Conservation (phyloP, 35 echinoderm and acorn worm genomes). For the Heliocidaris erythrogramma region DNA sequence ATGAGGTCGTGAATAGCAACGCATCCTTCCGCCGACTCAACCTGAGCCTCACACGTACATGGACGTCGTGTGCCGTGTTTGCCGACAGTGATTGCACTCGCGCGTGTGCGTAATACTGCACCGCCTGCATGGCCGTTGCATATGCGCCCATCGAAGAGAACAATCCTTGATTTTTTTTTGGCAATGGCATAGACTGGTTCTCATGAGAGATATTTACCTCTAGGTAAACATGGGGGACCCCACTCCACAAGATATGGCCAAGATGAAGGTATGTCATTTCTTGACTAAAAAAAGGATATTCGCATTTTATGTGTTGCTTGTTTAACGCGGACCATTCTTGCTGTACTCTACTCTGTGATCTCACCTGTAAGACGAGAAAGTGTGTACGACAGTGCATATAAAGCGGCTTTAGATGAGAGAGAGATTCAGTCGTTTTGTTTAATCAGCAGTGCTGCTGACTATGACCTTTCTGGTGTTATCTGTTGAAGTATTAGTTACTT, state of each 20-base stretch:
- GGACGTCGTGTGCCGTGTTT: slow-evolving; percentile 16
- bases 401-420: neutral
- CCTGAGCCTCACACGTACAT: neutral
- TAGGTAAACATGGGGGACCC: slow-evolving; percentile 29
- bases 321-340: neutral
- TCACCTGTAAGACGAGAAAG: neutral
- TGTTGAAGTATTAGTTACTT: neutral
- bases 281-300: neutral
- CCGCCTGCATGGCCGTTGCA: neutral
- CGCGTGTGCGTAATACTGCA: neutral
- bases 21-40: slow-evolving; percentile 25
- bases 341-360: neutral
- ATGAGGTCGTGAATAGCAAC: slow-evolving; percentile 31
- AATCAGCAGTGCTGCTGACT: neutral
- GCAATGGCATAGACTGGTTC: neutral
- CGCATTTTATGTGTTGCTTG: neutral
- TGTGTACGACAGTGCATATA: neutral
- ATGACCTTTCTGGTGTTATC: slow-evolving; percentile 16
- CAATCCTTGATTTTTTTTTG: neutral
- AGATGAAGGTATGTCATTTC: slow-evolving; percentile 28
- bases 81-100: slow-evolving; percentile 19
- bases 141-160: neutral
- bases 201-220: slow-evolving; percentile 8
- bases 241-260: slow-evolving; percentile 4
- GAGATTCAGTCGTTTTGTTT: neutral